A percentile compares a stretch with the other conserved stretches of the same genome.
Evolutionary conservation across 2,797 vertebrate species (phyloP).

Genomic region (Petrocephalus schoutedeni): DNA sequence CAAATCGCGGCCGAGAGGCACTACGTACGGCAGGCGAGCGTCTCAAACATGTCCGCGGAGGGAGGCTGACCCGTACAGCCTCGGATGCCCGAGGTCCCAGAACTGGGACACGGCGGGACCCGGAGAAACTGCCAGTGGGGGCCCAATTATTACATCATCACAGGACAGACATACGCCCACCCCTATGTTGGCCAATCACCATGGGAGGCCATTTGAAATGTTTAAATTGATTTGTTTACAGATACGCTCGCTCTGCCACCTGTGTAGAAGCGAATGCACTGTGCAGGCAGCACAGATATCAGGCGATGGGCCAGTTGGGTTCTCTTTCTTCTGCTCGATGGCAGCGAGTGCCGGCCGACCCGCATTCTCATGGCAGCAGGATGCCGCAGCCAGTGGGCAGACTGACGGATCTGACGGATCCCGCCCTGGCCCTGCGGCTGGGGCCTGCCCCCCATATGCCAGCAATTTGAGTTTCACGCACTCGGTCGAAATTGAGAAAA

Average conservation of each 20-base stretch:
- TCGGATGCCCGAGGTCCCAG: background rate
- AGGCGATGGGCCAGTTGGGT: background rate
- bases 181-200: background rate
- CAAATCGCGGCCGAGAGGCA: background rate
- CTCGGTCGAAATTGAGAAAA: background rate
- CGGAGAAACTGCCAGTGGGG: background rate
- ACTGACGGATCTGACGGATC: constrained; percentile 45
- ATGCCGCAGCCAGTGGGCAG: constrained; percentile 25
- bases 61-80: background rate
- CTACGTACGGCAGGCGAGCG: background rate
- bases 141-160: background rate
- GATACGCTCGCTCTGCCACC: background rate
- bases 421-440: constrained; percentile 28
- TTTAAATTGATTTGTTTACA: background rate
- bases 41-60: background rate
- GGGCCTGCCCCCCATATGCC: constrained; percentile 46
- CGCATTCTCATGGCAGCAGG: constrained; percentile 45
- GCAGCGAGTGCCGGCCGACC: constrained; percentile 47
- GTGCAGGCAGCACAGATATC: background rate
- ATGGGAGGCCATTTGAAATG: background rate
- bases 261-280: background rate
- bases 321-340: constrained; percentile 43
- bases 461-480: constrained; percentile 46
- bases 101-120: background rate
- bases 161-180: background rate